Evolutionary conservation across 1,140 invertebrate species (phyloP).

Genomic region (Idris sp.): DNA sequence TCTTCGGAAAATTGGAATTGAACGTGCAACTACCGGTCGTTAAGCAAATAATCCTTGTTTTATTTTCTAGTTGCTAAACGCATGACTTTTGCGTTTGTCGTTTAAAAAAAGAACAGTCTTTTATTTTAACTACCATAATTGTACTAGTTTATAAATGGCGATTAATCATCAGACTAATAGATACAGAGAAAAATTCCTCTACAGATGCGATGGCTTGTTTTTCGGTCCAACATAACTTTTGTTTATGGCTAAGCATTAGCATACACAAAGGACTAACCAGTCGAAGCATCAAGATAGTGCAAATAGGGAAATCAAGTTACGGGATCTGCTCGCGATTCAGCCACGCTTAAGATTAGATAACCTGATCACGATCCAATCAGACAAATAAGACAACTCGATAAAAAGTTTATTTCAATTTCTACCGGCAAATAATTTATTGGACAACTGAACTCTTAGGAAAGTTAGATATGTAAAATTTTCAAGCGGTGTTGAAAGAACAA

Average conservation of each 20-base stretch:
- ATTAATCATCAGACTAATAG: constrained; percentile 15
- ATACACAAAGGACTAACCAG: constrained; percentile 24
- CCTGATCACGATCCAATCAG: constrained; percentile 42
- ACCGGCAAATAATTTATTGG: constrained; percentile 36
- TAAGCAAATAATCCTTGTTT: constrained; percentile 27
- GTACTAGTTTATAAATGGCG: not conserved
- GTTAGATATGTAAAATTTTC: constrained; percentile 35
- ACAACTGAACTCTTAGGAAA: constrained; percentile 16
- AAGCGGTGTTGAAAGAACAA: constrained; percentile 24
- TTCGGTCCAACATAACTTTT: constrained; percentile 27
- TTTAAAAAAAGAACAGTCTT: constrained; percentile 1
- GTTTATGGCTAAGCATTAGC: constrained; percentile 26
- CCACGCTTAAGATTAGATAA: constrained; percentile 48
- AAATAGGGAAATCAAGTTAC: constrained; percentile 45
- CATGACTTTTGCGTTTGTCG: constrained; percentile 28
- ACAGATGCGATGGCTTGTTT: not conserved
- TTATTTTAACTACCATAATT: constrained; percentile 2
- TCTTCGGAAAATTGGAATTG: constrained; percentile 38
- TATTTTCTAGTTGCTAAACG: constrained; percentile 16
- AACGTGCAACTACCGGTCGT: constrained; percentile 33
- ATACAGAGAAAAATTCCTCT: not conserved
- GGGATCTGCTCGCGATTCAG: constrained; percentile 35
- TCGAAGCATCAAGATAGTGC: constrained; percentile 37
- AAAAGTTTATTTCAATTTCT: constrained; percentile 45
- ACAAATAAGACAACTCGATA: constrained; percentile 52